Evolutionary conservation across 1,140 invertebrate species (phyloP).

Genomic region (Hycleus phaleratus): DNA sequence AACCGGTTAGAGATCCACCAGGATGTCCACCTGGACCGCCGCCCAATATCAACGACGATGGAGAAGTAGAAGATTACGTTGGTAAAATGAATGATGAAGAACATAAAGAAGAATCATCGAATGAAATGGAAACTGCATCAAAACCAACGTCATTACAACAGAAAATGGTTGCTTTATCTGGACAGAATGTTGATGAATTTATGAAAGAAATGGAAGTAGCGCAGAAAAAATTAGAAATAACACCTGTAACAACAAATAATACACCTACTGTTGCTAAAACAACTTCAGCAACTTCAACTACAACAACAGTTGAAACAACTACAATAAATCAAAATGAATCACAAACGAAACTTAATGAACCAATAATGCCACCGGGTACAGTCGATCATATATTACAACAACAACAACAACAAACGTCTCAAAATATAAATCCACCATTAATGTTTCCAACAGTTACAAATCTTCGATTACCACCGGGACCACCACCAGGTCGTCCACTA

Average conservation of each 20-base stretch:
- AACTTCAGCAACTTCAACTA: no score
- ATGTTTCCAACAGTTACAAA: constrained; percentile 38
- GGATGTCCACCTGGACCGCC: constrained; percentile 83
- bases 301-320: no score
- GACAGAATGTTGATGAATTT: constrained; percentile 85
- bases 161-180: constrained; percentile 75
- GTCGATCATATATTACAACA: constrained; percentile 23
- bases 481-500: constrained; percentile 53
- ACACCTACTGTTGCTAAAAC: constrained; percentile 37
- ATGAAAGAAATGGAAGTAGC: constrained; percentile 87
- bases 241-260: constrained; percentile 50
- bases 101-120: constrained; percentile 28
- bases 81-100: constrained; percentile 23
- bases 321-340: no score
- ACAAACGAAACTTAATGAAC: constrained; percentile 13
- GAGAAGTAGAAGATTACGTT: constrained; percentile 49
- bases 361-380: constrained; percentile 29
- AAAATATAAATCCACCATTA: constrained; percentile 40
- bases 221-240: constrained; percentile 60
- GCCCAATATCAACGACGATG: constrained; percentile 59
- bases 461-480: constrained; percentile 52
- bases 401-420: background rate
- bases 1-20: constrained; percentile 55
- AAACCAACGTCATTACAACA: constrained; percentile 73
- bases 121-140: constrained; percentile 38